phyloP scores from a whole-genome alignment of 1,140 invertebrate genomes.

The Archivesica marissinica region DNA sequence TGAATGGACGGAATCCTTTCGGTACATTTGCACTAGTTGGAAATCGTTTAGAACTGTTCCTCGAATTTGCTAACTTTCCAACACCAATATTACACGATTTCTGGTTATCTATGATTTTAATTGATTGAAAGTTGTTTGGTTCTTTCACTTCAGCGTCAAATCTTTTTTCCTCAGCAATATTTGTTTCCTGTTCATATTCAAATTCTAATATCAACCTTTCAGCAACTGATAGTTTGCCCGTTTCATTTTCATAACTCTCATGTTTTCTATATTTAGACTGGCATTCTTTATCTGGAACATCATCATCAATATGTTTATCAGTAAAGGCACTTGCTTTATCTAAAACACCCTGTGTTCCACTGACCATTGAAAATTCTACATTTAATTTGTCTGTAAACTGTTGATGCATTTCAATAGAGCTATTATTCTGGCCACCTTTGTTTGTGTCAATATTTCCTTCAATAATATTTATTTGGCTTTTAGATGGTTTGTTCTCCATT shows the following conservation, averaged over 20 bases:
- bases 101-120: no score
- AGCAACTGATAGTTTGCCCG: neutral
- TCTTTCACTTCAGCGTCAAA: constrained; percentile 34
- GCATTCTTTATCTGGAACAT: no score
- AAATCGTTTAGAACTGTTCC: constrained; percentile 25
- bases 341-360: constrained; percentile 25
- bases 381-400: neutral
- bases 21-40: constrained; percentile 63
- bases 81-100: no score
- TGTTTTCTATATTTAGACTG: neutral
- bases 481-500: neutral
- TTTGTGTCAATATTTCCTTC: no score
- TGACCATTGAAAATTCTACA: constrained; percentile 61
- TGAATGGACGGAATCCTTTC: constrained; percentile 72
- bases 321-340: neutral
- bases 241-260: neutral
- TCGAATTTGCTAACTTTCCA: no score
- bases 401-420: no score
- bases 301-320: neutral
- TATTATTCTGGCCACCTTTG: no score
- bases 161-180: neutral
- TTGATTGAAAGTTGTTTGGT: neutral
- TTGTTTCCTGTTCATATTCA: neutral
- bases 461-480: no score
- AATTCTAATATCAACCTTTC: constrained; percentile 44